phyloP scores from a whole-genome alignment of 2,888 invertebrate species.

The Drosophila birchii region DNA sequence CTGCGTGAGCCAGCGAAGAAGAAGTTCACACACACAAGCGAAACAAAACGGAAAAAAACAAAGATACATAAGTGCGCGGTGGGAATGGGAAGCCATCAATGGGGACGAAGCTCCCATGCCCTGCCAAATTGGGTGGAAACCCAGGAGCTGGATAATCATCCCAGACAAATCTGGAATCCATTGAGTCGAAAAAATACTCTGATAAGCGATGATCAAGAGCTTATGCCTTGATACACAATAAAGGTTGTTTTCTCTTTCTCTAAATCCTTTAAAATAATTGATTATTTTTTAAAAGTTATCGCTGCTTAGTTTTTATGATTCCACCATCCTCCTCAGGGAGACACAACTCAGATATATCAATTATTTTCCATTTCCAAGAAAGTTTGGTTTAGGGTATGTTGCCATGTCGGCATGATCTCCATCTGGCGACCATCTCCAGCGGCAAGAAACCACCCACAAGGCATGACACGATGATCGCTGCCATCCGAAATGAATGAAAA shows the following conservation, averaged over 20 bases:
- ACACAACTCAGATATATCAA: neutral
- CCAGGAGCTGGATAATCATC: neutral
- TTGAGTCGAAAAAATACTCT: neutral
- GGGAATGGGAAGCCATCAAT: conserved; percentile 16
- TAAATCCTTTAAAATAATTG: neutral
- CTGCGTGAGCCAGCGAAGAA: conserved; percentile 45
- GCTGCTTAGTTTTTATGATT: neutral
- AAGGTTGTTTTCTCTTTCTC: no score
- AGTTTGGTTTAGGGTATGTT: conserved; percentile 1
- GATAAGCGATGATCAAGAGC: neutral
- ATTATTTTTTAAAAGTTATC: no score
- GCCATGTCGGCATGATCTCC: neutral
- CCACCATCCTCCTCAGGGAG: neutral
- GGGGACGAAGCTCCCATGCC: conserved; percentile 21
- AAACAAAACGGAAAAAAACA: conserved; percentile 48
- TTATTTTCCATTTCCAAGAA: neutral
- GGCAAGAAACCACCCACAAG: conserved; percentile 42
- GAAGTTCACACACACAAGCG: conserved; percentile 60
- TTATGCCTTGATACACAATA: neutral
- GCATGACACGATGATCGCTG: conserved; percentile 31
- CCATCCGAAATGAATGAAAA: conserved; percentile 51
- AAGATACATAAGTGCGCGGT: conserved; percentile 9
- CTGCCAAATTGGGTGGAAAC: conserved; percentile 13
- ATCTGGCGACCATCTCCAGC: neutral
- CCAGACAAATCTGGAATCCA: neutral